Conservation (phyloP, 2,797 vertebrate species). For the Propithecus perrieri region DNA sequence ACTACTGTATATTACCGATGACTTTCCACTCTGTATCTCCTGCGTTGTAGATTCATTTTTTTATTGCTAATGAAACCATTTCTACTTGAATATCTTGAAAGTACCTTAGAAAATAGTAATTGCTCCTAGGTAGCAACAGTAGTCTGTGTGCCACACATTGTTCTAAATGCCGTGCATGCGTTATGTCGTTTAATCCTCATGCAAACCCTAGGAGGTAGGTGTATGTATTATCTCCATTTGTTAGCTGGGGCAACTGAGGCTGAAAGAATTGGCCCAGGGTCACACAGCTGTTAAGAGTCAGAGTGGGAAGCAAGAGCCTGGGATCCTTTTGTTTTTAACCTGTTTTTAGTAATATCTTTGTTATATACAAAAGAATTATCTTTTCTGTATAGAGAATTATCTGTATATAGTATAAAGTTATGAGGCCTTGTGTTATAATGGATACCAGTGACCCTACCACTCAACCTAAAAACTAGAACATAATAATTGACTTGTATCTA, state of each 20-base stretch:
- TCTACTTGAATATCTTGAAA: not conserved
- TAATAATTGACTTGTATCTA: not conserved
- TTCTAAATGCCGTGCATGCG: rapidly evolving
- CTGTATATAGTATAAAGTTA: not conserved
- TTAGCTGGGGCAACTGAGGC: not conserved
- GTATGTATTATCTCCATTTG: not conserved
- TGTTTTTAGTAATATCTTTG: not conserved
- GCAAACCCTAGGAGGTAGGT: not conserved
- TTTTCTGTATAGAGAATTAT: not conserved
- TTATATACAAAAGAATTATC: not conserved
- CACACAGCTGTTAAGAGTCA: conserved; percentile 31
- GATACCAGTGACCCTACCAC: not conserved
- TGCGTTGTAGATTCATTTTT: not conserved
- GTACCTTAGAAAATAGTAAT: not conserved
- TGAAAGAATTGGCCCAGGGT: not conserved
- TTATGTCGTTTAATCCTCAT: not conserved
- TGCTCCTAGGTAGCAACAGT: not conserved
- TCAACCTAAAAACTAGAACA: not conserved
- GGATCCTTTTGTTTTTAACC: not conserved
- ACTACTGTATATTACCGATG: not conserved
- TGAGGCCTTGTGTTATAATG: not conserved
- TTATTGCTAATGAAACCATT: not conserved
- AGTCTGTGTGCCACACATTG: not conserved
- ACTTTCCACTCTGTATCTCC: not conserved
- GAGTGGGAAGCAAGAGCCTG: not conserved